Conservation (phyloP, 2,797 vertebrate species). For the Leuciscus waleckii region DNA sequence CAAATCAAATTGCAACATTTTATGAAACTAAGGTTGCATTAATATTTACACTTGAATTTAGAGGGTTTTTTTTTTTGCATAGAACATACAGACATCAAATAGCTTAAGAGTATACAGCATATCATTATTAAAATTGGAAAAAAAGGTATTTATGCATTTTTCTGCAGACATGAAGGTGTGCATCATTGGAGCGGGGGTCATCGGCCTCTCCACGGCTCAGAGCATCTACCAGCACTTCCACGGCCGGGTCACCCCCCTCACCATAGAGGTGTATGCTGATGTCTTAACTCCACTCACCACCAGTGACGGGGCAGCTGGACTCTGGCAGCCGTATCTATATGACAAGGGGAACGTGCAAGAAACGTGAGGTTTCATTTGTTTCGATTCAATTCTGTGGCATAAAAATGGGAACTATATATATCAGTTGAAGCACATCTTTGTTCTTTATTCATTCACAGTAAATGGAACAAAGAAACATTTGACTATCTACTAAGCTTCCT, state of each 20-base stretch:
- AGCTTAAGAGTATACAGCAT: not conserved
- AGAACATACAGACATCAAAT: too few species aligned
- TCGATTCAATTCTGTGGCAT: too few species aligned
- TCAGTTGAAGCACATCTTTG: not conserved
- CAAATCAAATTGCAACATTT: not conserved
- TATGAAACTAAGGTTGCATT: too few species aligned
- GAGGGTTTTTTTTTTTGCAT: too few species aligned
- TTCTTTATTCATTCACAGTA: slow-evolving; percentile 69
- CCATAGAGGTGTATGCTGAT: slow-evolving; percentile 88
- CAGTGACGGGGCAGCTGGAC: slow-evolving; percentile 91
- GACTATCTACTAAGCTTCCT: slow-evolving; percentile 84
- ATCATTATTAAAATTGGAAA: not conserved
- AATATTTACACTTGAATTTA: too few species aligned
- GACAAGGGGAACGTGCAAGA: slow-evolving; percentile 81
- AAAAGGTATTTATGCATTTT: not conserved
- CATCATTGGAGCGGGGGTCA: slow-evolving; percentile 91
- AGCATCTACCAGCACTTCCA: slow-evolving; percentile 87
- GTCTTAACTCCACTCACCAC: slow-evolving; percentile 89
- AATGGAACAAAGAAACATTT: slow-evolving; percentile 94
- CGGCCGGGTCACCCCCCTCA: slow-evolving; percentile 70
- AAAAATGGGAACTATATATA: too few species aligned
- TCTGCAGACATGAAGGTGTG: slow-evolving; percentile 83
- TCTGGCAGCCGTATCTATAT: slow-evolving; percentile 91
- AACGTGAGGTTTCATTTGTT: slow-evolving; percentile 76
- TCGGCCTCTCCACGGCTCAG: slow-evolving; percentile 90